These are phyloP conservation scores for Chrysolophus pictus DNA, from an alignment of 2,797 vertebrate species.

Conservation along the genomic window DNA sequence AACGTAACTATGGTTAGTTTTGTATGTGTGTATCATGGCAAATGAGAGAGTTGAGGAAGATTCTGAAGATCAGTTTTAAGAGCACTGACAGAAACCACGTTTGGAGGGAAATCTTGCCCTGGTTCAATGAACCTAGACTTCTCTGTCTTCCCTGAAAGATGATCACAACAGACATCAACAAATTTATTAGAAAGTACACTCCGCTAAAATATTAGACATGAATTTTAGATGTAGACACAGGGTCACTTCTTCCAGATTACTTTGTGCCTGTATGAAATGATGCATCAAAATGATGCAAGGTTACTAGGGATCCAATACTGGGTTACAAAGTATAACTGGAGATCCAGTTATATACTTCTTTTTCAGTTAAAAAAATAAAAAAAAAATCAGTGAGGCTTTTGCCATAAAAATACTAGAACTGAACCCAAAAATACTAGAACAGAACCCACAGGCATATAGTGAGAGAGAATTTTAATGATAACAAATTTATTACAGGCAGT, in stretches of 20 bases:
- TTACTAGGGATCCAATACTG: not conserved
- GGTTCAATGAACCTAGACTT: not conserved
- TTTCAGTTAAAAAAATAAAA: not conserved
- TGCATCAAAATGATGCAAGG: constrained; percentile 47
- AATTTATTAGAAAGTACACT: constrained; percentile 58
- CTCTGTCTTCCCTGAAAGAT: constrained; percentile 4
- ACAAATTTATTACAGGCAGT: not conserved
- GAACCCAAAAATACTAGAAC: not conserved
- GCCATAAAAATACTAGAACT: not conserved
- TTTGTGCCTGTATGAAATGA: constrained; percentile 53
- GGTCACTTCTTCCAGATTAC: constrained; percentile 46
- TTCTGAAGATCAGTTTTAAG: not conserved
- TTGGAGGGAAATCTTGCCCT: not conserved
- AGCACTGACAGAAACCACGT: not conserved
- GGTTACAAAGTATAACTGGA: not conserved
- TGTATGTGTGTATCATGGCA: not conserved
- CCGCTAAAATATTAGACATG: constrained; percentile 7
- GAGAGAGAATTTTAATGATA: not conserved
- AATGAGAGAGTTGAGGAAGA: not conserved
- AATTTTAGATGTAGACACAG: not conserved
- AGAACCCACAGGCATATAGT: not conserved
- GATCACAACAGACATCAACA: constrained; percentile 47
- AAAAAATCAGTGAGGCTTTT: not conserved
- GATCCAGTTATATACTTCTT: not conserved
- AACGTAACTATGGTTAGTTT: not conserved